Evolutionary conservation across 2,888 invertebrate genomes (phyloP), one percentile per base, ranked within the genome.

Genomic region (Beris chalybata): DNA sequence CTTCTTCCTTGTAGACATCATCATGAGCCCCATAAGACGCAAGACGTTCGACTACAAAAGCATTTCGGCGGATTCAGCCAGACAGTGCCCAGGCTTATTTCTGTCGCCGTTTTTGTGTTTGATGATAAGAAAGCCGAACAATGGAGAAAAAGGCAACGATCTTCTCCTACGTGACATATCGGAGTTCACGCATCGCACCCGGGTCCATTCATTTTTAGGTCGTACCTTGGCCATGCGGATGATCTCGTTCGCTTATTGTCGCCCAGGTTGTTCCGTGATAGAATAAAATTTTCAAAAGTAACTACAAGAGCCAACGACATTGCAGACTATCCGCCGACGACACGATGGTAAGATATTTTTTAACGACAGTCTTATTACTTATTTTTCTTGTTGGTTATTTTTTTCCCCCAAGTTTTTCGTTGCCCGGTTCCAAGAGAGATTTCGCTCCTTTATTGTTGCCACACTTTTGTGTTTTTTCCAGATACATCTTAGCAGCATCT

Each of bases 171-270:
- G 71, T 71, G 71, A 71, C 71, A 70, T 71, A 71, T 70, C 69
- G 70, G 66, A 67, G 70, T 71, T 71, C 71, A 70, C 70, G 71
- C 70, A 71, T 71, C 71, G 69, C 70, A 70, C 70, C 70, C 71
- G 69, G 65, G 66, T 67, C 70, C 67, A 71, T 71, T 69, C 66
- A 58, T 63, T 69, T n/a, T 6, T 15, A 47, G 53, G 13, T 29
- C 22, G 38, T 11, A 52, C 22, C 7, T 31, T 13, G 31, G n/a
- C 11, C 48, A 38, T 22, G 52, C 47, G 61, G 61, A 47, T 61
- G 7, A 50, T 50, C 38, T 59, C 32, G 47, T 5, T 11, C 47
- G 48, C 48, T 48, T 47, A 59, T 59, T 59, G 59, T 50, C 50
- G 59, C 50, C 59, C 30, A 13, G 48, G 15, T 22, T 32, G 44